A percentile compares a stretch with the other conserved stretches of the same genome.
Conservation (phyloP, 2,888 invertebrate genomes). For the Periphyllus acericola region DNA sequence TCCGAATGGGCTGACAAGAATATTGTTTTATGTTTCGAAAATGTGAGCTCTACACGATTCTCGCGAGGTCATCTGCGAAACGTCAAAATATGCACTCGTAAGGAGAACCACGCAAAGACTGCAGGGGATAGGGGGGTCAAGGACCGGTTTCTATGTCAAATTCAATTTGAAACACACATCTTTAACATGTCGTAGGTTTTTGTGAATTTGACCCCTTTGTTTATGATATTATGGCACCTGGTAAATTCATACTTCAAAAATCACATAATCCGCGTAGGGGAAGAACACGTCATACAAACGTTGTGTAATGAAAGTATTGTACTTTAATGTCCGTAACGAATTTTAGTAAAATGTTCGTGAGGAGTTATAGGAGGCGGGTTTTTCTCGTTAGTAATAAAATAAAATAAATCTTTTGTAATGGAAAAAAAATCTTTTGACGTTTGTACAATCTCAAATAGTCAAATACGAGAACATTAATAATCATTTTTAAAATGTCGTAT, state of each 20-base stretch:
- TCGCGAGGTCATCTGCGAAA: conserved; percentile 59
- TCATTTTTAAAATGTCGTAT: not conserved
- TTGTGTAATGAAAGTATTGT: conserved; percentile 19
- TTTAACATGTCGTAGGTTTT: conserved; percentile 38
- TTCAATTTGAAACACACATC: conserved; percentile 61
- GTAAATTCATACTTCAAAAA: conserved; percentile 10
- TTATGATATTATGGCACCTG: not conserved
- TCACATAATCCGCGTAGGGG: not conserved
- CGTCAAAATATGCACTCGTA: conserved; percentile 59
- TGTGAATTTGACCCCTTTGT: conserved; percentile 54
- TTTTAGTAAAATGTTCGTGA: not conserved
- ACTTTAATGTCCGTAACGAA: conserved; percentile 21
- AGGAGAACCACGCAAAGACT: not conserved
- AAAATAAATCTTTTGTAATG: not conserved
- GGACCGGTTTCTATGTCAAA: conserved; percentile 62
- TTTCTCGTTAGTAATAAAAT: conserved; percentile 2
- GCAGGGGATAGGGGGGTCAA: conserved; percentile 48
- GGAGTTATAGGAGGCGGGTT: not conserved
- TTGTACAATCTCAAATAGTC: not conserved
- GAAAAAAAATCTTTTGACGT: not conserved
- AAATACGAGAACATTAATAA: not conserved
- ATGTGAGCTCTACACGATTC: conserved; percentile 6
- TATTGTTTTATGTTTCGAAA: conserved; percentile 30
- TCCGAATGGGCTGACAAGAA: not conserved
- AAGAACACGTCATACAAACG: not conserved